Conservation (phyloP, 2,113 vertebrate species). For the Ammodytes marinus region DNA sequence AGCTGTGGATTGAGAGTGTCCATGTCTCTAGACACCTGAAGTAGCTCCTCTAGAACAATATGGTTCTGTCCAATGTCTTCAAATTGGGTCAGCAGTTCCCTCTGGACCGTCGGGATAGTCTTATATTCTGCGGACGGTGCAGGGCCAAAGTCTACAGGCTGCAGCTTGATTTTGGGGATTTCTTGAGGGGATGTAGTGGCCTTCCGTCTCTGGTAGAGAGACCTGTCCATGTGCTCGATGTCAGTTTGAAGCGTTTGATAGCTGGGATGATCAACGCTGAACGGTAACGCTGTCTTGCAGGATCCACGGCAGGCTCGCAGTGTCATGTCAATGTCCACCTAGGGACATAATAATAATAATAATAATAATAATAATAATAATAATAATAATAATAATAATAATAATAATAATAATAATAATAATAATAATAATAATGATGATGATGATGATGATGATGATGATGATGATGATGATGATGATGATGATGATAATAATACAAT, state of each 20-base stretch:
- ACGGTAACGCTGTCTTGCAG: slow-evolving; percentile 60
- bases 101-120: slow-evolving; percentile 47
- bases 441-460: too few relatives aligned
- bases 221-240: slow-evolving; percentile 18
- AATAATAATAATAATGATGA: too few relatives aligned
- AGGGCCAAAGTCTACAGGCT: not conserved
- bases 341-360: not conserved
- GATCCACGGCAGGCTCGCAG: slow-evolving; percentile 81
- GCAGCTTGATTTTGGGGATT: slow-evolving; percentile 55
- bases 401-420: too few relatives aligned
- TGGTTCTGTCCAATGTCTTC: slow-evolving; percentile 75
- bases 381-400: too few relatives aligned
- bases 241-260: slow-evolving; percentile 41
- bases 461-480: too few relatives aligned
- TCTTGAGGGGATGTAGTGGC: not conserved
- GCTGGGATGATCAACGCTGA: slow-evolving; percentile 46
- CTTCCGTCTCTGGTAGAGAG: not conserved
- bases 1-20: not conserved
- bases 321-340: slow-evolving; percentile 85
- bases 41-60: slow-evolving; percentile 57
- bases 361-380: not conserved
- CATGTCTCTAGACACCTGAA: not conserved
- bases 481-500: too few relatives aligned
- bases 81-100: slow-evolving; percentile 74
- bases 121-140: slow-evolving; percentile 33